Evolutionary conservation across 2,888 invertebrate genomes (phyloP).

Genomic region (Himalopsyche tibetana): DNA sequence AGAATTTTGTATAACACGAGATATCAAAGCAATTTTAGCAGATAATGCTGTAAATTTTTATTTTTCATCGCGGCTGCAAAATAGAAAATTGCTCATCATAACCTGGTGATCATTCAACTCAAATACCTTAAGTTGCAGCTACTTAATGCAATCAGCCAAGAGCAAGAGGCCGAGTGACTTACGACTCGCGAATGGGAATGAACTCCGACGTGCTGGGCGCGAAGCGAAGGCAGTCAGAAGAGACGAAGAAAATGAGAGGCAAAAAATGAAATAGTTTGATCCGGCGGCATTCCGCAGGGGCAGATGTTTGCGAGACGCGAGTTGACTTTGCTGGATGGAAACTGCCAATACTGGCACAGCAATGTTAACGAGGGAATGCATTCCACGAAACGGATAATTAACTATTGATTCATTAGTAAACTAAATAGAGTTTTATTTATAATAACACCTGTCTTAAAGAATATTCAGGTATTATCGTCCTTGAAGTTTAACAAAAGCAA

Average conservation of each 20-base stretch:
- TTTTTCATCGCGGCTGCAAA: not conserved
- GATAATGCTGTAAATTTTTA: not conserved
- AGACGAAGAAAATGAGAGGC: constrained; percentile 4
- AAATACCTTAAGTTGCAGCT: not conserved
- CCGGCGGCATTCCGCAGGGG: constrained; percentile 23
- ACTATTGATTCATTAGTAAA: too few relatives aligned
- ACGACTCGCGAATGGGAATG: constrained; percentile 38
- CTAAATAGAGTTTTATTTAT: too few relatives aligned
- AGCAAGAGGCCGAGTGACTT: not conserved
- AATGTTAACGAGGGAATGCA: too few relatives aligned
- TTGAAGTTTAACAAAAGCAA: too few relatives aligned
- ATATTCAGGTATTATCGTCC: too few relatives aligned
- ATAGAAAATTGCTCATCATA: not conserved
- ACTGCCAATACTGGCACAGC: not conserved
- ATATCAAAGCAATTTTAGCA: too few relatives aligned
- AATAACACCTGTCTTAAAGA: too few relatives aligned
- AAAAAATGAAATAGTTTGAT: constrained; percentile 40
- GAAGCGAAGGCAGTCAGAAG: not conserved
- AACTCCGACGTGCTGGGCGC: constrained; percentile 16
- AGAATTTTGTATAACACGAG: too few relatives aligned
- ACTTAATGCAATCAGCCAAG: constrained; percentile 27
- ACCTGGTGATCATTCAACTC: constrained; percentile 9
- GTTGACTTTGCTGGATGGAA: constrained; percentile 2
- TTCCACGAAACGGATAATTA: too few relatives aligned
- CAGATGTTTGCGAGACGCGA: constrained; percentile 33